A percentile compares a stretch with the other conserved stretches of the same genome.
Conservation (phyloP, 2,888 invertebrate genomes). For the Lycaena phlaeas region DNA sequence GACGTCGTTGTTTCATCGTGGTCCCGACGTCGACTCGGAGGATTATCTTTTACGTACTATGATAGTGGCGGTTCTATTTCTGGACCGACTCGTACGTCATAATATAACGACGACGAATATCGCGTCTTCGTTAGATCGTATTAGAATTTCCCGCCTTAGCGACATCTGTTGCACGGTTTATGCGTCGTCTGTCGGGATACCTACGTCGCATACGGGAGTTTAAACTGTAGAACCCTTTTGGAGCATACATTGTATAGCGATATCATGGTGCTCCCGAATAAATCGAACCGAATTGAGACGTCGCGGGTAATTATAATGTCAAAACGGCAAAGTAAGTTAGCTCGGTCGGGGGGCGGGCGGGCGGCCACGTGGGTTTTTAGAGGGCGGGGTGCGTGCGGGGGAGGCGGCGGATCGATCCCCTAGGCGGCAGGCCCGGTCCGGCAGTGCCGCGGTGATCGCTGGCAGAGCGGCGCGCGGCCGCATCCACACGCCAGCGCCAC, state of each 20-base stretch:
- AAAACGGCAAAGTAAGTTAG: neutral
- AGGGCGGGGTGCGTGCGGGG: constrained; percentile 31
- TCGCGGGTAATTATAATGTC: constrained; percentile 7
- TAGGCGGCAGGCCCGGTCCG: constrained; percentile 26
- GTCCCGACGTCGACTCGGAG: constrained; percentile 25
- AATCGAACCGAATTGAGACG: constrained; percentile 1
- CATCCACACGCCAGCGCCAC: constrained; percentile 44
- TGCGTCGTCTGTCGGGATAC: constrained; percentile 34
- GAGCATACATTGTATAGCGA: neutral
- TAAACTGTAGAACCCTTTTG: no score
- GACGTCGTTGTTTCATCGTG: constrained; percentile 11
- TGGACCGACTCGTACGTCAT: constrained; percentile 39
- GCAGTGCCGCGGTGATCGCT: constrained; percentile 62
- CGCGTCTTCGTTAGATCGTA: constrained; percentile 32
- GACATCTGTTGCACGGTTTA: constrained; percentile 63
- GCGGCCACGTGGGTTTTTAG: constrained; percentile 25
- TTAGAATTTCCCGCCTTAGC: constrained; percentile 58
- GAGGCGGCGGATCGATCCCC: constrained; percentile 50
- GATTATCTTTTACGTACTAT: constrained; percentile 48
- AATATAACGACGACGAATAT: constrained; percentile 32
- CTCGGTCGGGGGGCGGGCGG: constrained; percentile 17
- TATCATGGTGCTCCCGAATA: neutral
- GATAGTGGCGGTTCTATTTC: constrained; percentile 55
- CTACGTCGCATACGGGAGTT: neutral
- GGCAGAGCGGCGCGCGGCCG: constrained; percentile 63